Evolutionary conservation across 2,113 vertebrate species (phyloP).

Genomic region (Pica pica): DNA sequence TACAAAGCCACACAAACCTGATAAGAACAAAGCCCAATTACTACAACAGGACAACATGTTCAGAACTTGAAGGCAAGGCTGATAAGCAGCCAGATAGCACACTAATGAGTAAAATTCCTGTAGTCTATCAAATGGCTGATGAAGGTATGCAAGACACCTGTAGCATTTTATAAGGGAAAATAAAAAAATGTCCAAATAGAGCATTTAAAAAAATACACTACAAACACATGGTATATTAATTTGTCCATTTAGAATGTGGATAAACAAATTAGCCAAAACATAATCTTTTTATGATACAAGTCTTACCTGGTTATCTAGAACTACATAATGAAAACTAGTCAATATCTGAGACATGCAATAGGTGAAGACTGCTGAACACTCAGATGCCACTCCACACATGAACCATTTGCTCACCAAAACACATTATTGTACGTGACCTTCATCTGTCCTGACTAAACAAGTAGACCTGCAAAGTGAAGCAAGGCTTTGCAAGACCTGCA

Average conservation of each 20-base stretch:
- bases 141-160: not conserved
- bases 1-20: not conserved
- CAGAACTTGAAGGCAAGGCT: not conserved
- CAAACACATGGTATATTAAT: not conserved
- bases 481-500: not conserved
- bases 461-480: not conserved
- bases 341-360: not conserved
- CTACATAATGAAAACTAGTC: not conserved
- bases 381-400: not conserved
- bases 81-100: not conserved
- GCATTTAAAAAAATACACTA: not conserved
- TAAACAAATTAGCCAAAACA: not conserved
- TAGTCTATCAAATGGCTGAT: not conserved
- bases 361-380: not conserved
- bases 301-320: not conserved
- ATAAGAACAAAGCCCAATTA: not conserved
- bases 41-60: not conserved
- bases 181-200: accelerated
- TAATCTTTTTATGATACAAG: not conserved
- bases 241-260: not conserved
- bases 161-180: not conserved
- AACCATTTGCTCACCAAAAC: not conserved
- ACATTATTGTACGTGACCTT: not conserved
- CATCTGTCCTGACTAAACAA: not conserved
- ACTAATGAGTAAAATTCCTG: not conserved